Evolutionary conservation across 2,888 invertebrate species (phyloP).

Genomic region (Eumacrocentrus americanus): DNA sequence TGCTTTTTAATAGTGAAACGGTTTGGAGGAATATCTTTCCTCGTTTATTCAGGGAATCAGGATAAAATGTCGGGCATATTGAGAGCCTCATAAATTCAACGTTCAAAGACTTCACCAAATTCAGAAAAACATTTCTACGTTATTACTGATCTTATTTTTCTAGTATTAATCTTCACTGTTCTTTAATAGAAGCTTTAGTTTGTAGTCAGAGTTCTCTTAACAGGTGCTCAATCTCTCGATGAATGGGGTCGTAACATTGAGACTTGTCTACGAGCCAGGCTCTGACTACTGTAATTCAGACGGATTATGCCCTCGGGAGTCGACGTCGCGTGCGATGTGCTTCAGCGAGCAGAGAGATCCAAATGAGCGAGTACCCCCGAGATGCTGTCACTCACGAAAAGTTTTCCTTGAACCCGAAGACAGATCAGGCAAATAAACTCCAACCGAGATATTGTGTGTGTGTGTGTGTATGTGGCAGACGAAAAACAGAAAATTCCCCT

Average conservation of each 20-base stretch:
- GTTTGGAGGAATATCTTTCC: neutral
- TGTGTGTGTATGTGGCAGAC: no score
- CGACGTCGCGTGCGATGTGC: slow-evolving; percentile 1
- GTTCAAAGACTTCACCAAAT: no score
- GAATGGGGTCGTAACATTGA: slow-evolving; percentile 40
- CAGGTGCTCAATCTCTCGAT: slow-evolving; percentile 50
- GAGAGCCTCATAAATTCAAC: no score
- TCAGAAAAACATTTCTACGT: no score
- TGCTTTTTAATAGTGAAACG: slow-evolving; percentile 18
- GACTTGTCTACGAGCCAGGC: slow-evolving; percentile 15
- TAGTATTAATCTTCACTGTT: neutral
- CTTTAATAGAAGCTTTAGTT: neutral
- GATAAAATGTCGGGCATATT: neutral
- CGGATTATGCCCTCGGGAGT: slow-evolving; percentile 53
- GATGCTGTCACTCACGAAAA: slow-evolving; percentile 28
- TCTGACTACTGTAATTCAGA: slow-evolving; percentile 51
- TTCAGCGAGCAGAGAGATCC: slow-evolving; percentile 36
- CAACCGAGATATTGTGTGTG: slow-evolving; percentile 34
- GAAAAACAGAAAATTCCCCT: neutral
- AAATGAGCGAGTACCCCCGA: slow-evolving; percentile 48
- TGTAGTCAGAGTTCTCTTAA: slow-evolving; percentile 33
- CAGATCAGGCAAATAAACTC: slow-evolving; percentile 33
- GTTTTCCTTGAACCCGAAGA: slow-evolving; percentile 24
- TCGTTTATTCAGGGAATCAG: neutral
- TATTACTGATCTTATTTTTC: neutral